Conservation (phyloP, 2,113 vertebrate species). For the Cyanoderma ruficeps region DNA sequence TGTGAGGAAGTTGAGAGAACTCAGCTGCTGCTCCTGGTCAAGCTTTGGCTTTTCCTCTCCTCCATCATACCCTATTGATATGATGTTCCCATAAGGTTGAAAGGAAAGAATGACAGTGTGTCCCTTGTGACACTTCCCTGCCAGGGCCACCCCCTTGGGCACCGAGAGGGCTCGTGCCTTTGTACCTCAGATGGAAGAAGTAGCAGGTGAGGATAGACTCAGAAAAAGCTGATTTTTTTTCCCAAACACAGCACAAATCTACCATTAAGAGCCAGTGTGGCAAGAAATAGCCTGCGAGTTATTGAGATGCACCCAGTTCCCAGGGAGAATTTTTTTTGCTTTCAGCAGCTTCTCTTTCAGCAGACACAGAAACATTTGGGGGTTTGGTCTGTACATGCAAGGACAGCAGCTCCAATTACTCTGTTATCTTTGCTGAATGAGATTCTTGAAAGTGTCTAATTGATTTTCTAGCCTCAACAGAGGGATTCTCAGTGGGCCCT, state of each 20-base stretch:
- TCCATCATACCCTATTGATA: not conserved
- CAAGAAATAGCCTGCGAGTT: not conserved
- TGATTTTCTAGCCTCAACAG: not conserved
- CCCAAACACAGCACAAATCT: not conserved
- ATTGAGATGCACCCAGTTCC: not conserved
- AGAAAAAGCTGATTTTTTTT: not conserved
- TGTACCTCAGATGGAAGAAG: not conserved
- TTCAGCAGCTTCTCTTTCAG: not conserved
- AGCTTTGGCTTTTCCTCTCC: not conserved
- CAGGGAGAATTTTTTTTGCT: not conserved
- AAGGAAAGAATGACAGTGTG: not conserved
- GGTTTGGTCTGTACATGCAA: not conserved
- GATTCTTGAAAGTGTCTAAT: not conserved
- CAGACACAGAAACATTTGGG: not conserved
- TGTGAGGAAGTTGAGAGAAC: not conserved
- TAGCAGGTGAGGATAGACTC: not conserved
- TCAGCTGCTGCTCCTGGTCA: not conserved
- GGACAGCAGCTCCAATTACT: not conserved
- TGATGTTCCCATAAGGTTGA: not conserved
- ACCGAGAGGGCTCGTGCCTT: accelerated
- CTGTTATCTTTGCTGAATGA: not conserved
- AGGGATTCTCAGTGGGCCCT: not conserved
- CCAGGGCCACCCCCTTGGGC: not conserved
- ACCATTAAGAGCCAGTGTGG: not conserved
- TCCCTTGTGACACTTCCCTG: not conserved